A percentile compares a stretch with the other conserved stretches of the same genome.
Evolutionary conservation across 2,888 invertebrate genomes (phyloP).

Genomic region (Caenorhabditis angaria): DNA sequence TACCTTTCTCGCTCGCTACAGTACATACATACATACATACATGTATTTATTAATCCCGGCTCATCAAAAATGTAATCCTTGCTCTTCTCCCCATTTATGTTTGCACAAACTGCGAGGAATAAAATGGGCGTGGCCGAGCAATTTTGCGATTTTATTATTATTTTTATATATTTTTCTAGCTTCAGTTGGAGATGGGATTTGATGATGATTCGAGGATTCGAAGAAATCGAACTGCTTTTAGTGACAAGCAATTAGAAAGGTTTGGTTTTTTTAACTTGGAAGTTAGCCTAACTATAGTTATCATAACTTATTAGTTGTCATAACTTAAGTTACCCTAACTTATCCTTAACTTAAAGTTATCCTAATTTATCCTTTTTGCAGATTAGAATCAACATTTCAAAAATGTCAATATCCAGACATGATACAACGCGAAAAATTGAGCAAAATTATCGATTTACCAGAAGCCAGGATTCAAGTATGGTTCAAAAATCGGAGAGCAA

Average conservation of each 20-base stretch:
- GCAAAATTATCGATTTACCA: conserved; percentile 45
- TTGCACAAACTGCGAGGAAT: neutral
- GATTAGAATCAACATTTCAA: conserved; percentile 31
- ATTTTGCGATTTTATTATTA: neutral
- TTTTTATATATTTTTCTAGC: neutral
- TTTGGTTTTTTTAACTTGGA: conserved; percentile 8
- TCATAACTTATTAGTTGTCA: too few species aligned
- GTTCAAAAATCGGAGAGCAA: conserved; percentile 61
- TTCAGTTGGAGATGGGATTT: neutral
- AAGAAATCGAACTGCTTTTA: conserved; percentile 54
- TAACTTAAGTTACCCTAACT: too few species aligned
- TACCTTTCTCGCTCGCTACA: too few species aligned
- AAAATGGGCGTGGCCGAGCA: neutral
- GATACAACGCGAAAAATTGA: conserved; percentile 45
- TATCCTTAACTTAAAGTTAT: too few species aligned
- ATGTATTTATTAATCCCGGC: neutral
- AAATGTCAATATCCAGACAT: conserved; percentile 55
- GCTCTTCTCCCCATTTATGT: neutral
- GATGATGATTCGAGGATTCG: conserved; percentile 17
- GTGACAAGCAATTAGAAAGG: conserved; percentile 53
- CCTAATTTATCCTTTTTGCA: neutral
- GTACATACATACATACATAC: too few species aligned
- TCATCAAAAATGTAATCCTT: neutral
- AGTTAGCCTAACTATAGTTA: too few species aligned
- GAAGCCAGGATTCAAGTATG: conserved; percentile 60